Evolutionary conservation across 2,797 vertebrate genomes (phyloP), one percentile per base, ranked within the genome.

Genomic region (Heteromormyrus szaboi): DNA sequence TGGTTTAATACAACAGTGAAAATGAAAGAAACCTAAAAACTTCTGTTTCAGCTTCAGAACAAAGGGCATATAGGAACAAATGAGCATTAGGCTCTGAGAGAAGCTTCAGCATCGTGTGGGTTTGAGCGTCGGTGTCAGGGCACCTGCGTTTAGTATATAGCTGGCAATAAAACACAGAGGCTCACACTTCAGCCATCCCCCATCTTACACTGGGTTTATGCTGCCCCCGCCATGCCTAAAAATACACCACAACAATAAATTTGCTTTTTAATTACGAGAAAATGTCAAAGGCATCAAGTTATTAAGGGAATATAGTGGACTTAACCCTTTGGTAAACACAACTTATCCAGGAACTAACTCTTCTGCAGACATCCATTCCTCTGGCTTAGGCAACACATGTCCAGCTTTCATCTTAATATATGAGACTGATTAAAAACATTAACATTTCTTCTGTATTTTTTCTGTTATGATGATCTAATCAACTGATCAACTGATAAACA

Each of bases 271-370:
- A 46, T 79, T 79, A 46, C 1, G 19, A 8, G 76, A n/a, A 79
- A 79, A 79, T 41, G 37, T 79, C 76, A 41, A 79, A 79, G 41
- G 76, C 76, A 79, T 79, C 76, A 79, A 79, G 76, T 79, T 46
- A 79, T 79, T 79, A 79, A n/a, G 19, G 72, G 37, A 19, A 79
- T 79, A 37, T 44, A 79, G 33, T 79, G 14, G 41, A 44, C 37
- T n/a, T 79, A 79, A 79, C 41, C 76, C 17, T n/a, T 44, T 7
- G 17, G 7, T 41, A 44, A 79, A 79, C 19, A 79, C 76, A 79
- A 79, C 41, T 79, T 41, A 79, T 79, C 72, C 37, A 44, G 12
- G 37, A 19, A 44, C 17, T 44, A 19, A 46, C 41, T 46, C 37
- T n/a, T 17, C 17, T 46, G 41, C 2, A 44, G 76, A n/a, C 41